Percentiles rank a stretch among this genome's conserved stretches.
Conservation (phyloP, 2,113 vertebrate species). For the Equus quagga region DNA sequence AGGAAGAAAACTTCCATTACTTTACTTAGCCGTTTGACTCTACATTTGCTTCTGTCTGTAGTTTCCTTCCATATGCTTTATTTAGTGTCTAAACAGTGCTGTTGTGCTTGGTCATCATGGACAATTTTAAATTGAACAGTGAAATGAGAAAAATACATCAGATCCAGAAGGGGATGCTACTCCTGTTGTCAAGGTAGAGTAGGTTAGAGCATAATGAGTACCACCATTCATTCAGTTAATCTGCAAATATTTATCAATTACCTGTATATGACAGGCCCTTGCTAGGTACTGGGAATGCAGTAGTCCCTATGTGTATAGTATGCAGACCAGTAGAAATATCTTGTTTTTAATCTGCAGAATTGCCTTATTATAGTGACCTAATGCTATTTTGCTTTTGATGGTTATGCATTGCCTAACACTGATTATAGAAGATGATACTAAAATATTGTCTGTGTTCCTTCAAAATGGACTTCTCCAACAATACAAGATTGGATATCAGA, state of each 20-base stretch:
- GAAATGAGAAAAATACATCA: not conserved
- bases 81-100: not conserved
- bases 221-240: not conserved
- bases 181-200: not conserved
- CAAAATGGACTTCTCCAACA: conserved; percentile 11
- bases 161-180: not conserved
- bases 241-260: not conserved
- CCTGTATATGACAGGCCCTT: not conserved
- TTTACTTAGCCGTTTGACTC: not conserved
- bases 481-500: not conserved
- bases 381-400: conserved; percentile 73
- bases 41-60: not conserved
- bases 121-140: not conserved
- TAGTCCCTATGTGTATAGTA: not conserved
- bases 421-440: not conserved
- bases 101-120: not conserved
- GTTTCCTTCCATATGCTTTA: not conserved
- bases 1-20: not conserved
- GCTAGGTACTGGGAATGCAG: not conserved
- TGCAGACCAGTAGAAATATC: not conserved
- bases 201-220: not conserved
- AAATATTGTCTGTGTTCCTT: not conserved
- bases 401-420: not conserved
- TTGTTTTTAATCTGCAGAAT: conserved; percentile 33
- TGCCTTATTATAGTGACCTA: conserved; percentile 91